Evolutionary conservation across 92 coral and sea anemone genomes (phyloP).

Genomic region (Umimayanthus chanpuru): DNA sequence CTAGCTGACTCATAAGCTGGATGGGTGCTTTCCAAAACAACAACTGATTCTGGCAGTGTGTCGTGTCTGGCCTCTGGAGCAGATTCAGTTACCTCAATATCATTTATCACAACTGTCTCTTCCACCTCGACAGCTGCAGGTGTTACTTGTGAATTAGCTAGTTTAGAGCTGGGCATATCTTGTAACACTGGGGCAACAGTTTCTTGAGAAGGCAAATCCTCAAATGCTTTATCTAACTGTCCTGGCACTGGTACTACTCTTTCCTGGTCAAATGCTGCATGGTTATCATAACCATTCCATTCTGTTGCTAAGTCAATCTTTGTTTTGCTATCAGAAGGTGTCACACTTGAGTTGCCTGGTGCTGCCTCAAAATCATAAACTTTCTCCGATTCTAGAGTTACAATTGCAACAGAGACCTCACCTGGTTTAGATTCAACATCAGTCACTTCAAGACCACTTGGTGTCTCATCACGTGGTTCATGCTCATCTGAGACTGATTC

Average conservation of each 20-base stretch:
- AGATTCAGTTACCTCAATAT: background rate
- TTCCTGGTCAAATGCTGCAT: background rate
- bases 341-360: background rate
- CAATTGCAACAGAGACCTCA: conserved; percentile 40
- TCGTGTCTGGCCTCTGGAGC: background rate
- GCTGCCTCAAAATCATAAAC: background rate
- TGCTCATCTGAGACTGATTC: background rate
- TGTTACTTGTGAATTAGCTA: background rate
- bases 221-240: background rate
- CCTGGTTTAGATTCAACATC: conserved; percentile 26
- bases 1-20: conserved; percentile 13
- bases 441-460: background rate
- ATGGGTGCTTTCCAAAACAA: background rate
- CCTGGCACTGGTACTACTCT: background rate
- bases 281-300: background rate
- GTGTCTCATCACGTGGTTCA: background rate
- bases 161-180: background rate
- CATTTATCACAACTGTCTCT: background rate
- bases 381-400: conserved; percentile 26
- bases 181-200: background rate
- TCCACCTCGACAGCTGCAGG: background rate
- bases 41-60: background rate
- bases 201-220: conserved; percentile 20
- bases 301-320: background rate
- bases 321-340: background rate